Evolutionary conservation across 2,113 vertebrate species (phyloP).

Genomic region (Patagioenas fasciata): DNA sequence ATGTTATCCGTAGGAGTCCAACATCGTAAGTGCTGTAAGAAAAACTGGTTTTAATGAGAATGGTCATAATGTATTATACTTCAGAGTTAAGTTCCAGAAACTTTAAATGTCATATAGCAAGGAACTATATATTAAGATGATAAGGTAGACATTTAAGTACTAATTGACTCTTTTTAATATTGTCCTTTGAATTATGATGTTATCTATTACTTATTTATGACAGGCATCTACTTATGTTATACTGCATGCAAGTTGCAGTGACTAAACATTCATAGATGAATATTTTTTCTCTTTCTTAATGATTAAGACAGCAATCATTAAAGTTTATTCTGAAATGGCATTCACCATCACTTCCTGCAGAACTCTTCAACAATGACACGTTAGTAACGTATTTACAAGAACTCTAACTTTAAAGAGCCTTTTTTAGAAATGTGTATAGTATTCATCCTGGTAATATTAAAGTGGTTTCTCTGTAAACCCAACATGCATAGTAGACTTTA

Average conservation of each 20-base stretch:
- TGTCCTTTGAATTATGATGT: slow-evolving; percentile 49
- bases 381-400: background rate
- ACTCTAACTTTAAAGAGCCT: background rate
- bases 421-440: background rate
- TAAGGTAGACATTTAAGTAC: slow-evolving; percentile 47
- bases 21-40: slow-evolving; percentile 64
- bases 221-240: slow-evolving; percentile 1
- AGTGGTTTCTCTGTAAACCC: background rate
- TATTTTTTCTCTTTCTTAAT: slow-evolving; percentile 28
- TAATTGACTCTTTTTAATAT: slow-evolving; percentile 64
- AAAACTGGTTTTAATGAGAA: slow-evolving; percentile 73
- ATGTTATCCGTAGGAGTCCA: slow-evolving; percentile 79
- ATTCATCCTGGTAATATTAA: background rate
- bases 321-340: background rate
- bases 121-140: slow-evolving; percentile 63
- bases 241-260: background rate
- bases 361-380: background rate
- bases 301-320: background rate
- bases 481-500: background rate
- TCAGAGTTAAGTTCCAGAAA: slow-evolving; percentile 68
- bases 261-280: slow-evolving; percentile 60
- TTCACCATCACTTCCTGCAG: background rate
- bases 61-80: slow-evolving; percentile 64
- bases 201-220: slow-evolving; percentile 67
- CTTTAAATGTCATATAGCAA: slow-evolving; percentile 59